Base-by-base conservation (phyloP, 2,113 vertebrate genomes). In the Aramus guarauna region DNA sequence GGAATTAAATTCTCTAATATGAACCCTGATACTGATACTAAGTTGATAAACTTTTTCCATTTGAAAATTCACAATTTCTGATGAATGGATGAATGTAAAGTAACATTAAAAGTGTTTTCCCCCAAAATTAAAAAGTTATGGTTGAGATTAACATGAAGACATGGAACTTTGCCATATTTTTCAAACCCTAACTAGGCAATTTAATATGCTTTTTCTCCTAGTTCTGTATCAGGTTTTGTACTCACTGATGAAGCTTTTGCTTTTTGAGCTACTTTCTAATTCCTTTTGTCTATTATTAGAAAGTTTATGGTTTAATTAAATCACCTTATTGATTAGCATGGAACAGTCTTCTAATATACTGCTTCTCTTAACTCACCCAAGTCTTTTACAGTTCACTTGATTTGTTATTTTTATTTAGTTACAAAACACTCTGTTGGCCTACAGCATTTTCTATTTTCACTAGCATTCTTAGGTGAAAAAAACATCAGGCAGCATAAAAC, bases 281-380 rank as follows among this genome's bases (percentile, higher is more conserved):
- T 81, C 12, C 8, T 92, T 77, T 90, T 90, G 34, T 58, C 37
- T 91, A n/a, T 80, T 92, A 77, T 85, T 67, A 53, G 56, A 26
- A 91, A 63, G 29, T 73, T 93, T 84, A 85, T 71, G 6, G 47
- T 83, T 92, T 87, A 87, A 93, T 88, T 92, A 89, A 79, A 85
- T 87, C 78, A 69, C 3, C 7, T 60, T 87, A 82, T 90, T 80
- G 79, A 92, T 68, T 89, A 91, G 3, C 26, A 68, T 77, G 34
- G 41, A 83, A 87, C 32, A 67, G 27, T 60, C 36, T 92, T 80
- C 27, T 52, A 77, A 81, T 23, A 37, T 22, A 60, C 21, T 24
- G 15, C 20, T 80, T 69, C 36, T 82, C 4, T 47, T 84, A 89
- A 82, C 15, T 79, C 76, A 22, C 4, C 8, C 8, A 75, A n/a